Base-by-base conservation (phyloP, 2,113 vertebrate species). In the Heterotis niloticus region DNA sequence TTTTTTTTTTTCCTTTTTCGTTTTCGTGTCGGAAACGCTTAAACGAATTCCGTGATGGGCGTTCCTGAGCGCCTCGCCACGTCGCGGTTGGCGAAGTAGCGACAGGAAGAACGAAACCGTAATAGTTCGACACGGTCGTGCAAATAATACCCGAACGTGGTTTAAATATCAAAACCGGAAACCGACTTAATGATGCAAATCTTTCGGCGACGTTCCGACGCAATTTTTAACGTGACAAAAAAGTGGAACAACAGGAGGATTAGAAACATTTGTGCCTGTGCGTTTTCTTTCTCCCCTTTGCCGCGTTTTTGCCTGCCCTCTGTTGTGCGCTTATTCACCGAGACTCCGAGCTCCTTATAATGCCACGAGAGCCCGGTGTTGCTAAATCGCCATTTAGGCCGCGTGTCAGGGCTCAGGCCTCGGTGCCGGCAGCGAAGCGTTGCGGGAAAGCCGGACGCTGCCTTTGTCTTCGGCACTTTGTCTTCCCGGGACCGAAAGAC, bases 401-500 rank as follows among this genome's bases (percentile, higher is more conserved):
- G 60, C 70, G 57, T 29, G 64, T 51, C 62, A 73, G 10, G 70
- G 60, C 59, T 20, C 23, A 64, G n/a, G 62, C 51, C 68, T 20
- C 10, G 24, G 70, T 64, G n/a, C 29, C 64, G 78, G 54, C 56
- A 51, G 69, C 68, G 18, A 52, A 24, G 20, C 59, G 44, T 64
- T 79, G 29, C 64, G 70, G 69, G 69, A 52, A 69, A 57, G 57
- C 62, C 65, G 69, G 73, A 59, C 44, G 23, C 5, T 14, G 60
- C 76, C 52, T 20, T 59, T 77, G 34, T 77, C 75, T 77, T 28
- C 10, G 54, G 62, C 13, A 44, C n/a, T 16, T 52, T 66, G 34
- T 65, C 64, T 74, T 77, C 23, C 13, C 34, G 67, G 64, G n/a
- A 77, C 67, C 67, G 71, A 54, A 4, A 12, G 52, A 23, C 20